Base-by-base conservation (phyloP, 2,113 vertebrate species). In the Oreotragus oreotragus region DNA sequence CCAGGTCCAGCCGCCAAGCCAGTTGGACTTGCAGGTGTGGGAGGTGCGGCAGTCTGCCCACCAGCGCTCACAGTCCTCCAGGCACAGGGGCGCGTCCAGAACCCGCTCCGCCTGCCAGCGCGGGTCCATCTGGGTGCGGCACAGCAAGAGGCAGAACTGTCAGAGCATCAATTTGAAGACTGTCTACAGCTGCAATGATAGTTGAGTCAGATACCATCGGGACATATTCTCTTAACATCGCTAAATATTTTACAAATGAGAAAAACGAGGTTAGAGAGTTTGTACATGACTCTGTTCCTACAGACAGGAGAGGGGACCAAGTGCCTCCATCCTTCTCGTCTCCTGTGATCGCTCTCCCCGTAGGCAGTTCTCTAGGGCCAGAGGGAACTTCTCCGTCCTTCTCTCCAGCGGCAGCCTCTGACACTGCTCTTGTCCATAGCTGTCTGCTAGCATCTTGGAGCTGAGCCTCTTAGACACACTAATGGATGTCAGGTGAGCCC, bases 1-100 rank as follows among this genome's bases (percentile, higher is more conserved):
- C 99, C 99, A 99, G 98, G 99, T 94, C 99, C 99, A 99, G 93
- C 99, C 99, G 0, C 93, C 91, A 49, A 99, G 99, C 99, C 99
- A 99, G 97, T 99, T 97, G 28, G 91, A 98, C 96, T 99, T 99
- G 98, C 99, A 99, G 7, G 99, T 99, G 58, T 84, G 1, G 0
- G 99, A 99, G 0, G 99, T 60, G 58, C 95, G 98, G 90, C 99
- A 99, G 97, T 99, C 99, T 0, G 98, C 92, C 99, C 99, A 99
- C 99, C 99, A 99, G 12, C 28, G 36, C 12, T 99, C 98, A 3
- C 99, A 99, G 96, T 99, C 99, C 87, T 99, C 99, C 60, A 39
- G n/a, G 98, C 99, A 99, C 70, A 99, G 97, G 0, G 99, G 99
- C 6, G 99, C 99, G 0, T 99, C 11, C 88, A 98, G 10, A 53